Evolutionary conservation across 2,888 invertebrate genomes (phyloP), one percentile per base, ranked within the genome.

Genomic region (Agriopis aurantiaria): DNA sequence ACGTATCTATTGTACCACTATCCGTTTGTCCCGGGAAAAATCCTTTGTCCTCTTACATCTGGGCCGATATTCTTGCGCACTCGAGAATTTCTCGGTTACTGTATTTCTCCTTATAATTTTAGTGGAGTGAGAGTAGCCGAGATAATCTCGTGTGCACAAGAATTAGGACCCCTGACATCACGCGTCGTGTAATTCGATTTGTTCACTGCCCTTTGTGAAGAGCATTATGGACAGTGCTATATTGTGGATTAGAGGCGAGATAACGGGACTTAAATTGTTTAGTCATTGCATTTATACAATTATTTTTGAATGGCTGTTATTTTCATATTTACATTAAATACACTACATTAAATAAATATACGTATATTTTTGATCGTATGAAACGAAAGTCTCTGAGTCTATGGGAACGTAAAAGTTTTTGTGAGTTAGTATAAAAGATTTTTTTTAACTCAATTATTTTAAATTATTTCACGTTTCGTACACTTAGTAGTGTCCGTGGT

Each of bases 121-220:
- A 40, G 8, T 3, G 8, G 8, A 11, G 40, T 40, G 33, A 55
- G 55, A 12, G 55, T 1, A 8, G n/a, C 55, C 33, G 40, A 8
- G 2, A n/a, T 12, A 51, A 17, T 43, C 4, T 43, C 56, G 55
- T 14, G 4, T 5, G 14, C 8, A 4, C n/a, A n/a, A 43, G 56
- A 57, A 57, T n/a, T 41, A n/a, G 55, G 33, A n/a, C 1, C 43
- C 9, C 23, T 46, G 46, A 59, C 48, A 56, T 64, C 48, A 49
- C 56, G 49, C 45, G 51, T 33, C 52, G 6, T 48, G 49, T 51
- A 49, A 65, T 65, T 52, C 51, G 45, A 33, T 65, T 65, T 65
- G 23, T 52, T 45, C 58, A 33, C 23, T 4, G 57, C 45, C 14
- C 14, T 65, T 58, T 65, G 51, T 43, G 33, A 65, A 41, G 8